Conservation (phyloP, 2,113 vertebrate genomes). For the Engraulis encrasicolus region DNA sequence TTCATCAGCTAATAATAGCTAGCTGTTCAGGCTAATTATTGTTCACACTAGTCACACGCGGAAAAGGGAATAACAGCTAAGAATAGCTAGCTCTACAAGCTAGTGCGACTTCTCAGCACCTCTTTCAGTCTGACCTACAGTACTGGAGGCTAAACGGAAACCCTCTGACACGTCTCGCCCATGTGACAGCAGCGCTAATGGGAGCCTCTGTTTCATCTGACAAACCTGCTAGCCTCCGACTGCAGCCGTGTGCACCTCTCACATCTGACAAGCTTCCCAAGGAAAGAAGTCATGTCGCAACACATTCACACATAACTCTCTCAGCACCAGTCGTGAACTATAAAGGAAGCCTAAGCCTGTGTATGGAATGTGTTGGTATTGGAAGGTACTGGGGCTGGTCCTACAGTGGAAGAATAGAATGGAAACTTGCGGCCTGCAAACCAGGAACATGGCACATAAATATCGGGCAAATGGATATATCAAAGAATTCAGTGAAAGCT, state of each 20-base stretch:
- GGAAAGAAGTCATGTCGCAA: neutral
- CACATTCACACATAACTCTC: neutral
- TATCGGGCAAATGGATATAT: neutral
- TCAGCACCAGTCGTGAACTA: neutral
- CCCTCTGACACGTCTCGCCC: neutral
- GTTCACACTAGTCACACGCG: neutral
- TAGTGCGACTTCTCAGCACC: neutral
- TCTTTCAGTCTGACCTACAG: neutral
- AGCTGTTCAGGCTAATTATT: neutral
- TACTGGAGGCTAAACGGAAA: neutral
- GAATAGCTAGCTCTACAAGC: neutral
- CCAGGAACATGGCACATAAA: neutral
- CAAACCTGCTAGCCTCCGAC: neutral
- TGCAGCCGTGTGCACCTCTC: neutral
- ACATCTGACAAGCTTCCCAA: neutral
- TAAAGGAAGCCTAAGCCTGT: neutral
- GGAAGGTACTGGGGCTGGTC: neutral
- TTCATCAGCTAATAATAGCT: neutral
- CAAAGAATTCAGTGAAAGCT: neutral
- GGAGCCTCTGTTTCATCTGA: neutral
- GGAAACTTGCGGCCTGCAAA: neutral
- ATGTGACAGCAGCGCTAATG: neutral
- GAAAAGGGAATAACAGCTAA: neutral
- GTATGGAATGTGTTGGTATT: neutral
- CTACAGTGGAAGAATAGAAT: neutral